phyloP scores from a whole-genome alignment of 2,797 vertebrate species.

The Mormyrus hasselquistii region DNA sequence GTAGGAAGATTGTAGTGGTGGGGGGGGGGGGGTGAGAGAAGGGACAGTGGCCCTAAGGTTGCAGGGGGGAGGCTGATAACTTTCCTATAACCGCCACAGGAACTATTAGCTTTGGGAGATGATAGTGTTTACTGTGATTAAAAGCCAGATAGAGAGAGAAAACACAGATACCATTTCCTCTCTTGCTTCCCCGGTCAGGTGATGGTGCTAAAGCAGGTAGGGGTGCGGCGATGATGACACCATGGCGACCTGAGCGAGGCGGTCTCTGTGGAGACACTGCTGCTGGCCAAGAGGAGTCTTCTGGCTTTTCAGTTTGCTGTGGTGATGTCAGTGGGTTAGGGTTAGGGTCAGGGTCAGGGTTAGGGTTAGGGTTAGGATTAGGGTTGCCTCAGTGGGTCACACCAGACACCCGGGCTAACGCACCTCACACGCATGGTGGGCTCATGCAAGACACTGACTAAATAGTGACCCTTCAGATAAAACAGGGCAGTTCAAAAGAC shows the following conservation, averaged over 20 bases:
- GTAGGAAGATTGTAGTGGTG: not conserved
- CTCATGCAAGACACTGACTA: not conserved
- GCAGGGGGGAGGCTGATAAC: not conserved
- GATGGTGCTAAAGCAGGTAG: not conserved
- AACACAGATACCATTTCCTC: not conserved
- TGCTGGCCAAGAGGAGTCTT: not conserved
- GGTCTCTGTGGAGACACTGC: not conserved
- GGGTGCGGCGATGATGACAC: not conserved
- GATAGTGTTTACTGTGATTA: conserved; percentile 29
- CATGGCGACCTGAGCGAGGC: not conserved
- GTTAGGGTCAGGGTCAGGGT: too few relatives aligned
- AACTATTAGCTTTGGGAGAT: conserved; percentile 20
- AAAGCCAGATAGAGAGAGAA: conserved; percentile 34
- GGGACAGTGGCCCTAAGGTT: not conserved
- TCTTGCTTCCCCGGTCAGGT: not conserved
- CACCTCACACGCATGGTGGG: not conserved
- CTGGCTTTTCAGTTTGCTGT: not conserved
- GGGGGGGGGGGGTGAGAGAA: not conserved
- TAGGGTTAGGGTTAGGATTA: too few relatives aligned
- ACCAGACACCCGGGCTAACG: not conserved
- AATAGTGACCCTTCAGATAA: not conserved
- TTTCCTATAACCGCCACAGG: not conserved
- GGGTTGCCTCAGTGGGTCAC: not conserved
- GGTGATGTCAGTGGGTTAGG: not conserved
- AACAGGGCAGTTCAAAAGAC: not conserved